phyloP scores from a whole-genome alignment of 2,888 invertebrate species.

The Caenorhabditis zanzibari region DNA sequence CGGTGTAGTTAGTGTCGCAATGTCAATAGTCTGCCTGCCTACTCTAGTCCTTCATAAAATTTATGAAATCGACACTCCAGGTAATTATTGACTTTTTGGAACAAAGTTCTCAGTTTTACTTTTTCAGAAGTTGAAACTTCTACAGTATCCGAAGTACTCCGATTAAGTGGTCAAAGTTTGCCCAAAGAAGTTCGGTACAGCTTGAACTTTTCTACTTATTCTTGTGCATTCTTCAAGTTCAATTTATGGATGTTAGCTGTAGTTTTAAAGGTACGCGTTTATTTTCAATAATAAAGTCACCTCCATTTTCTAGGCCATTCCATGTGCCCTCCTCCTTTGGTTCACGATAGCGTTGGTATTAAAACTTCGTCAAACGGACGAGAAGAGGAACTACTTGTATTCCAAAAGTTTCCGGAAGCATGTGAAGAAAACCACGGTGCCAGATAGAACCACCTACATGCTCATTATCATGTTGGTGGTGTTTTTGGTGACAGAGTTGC shows the following conservation, averaged over 20 bases:
- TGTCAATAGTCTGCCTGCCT: conserved; percentile 74
- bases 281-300: neutral
- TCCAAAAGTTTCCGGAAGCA: conserved; percentile 78
- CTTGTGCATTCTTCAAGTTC: conserved; percentile 77
- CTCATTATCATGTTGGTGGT: conserved; percentile 77
- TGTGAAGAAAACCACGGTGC: conserved; percentile 78
- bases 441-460: conserved; percentile 79
- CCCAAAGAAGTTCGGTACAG: conserved; percentile 49
- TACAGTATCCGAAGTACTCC: conserved; percentile 60
- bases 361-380: conserved; percentile 76
- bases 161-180: conserved; percentile 55
- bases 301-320: conserved; percentile 61
- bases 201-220: conserved; percentile 69
- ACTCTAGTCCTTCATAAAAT: conserved; percentile 72
- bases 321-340: conserved; percentile 77
- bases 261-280: conserved; percentile 68
- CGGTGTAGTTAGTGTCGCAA: conserved; percentile 63
- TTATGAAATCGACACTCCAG: conserved; percentile 44
- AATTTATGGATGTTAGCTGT: conserved; percentile 78
- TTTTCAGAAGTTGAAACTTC: conserved; percentile 64
- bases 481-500: conserved; percentile 78
- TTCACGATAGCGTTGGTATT: conserved; percentile 77
- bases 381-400: conserved; percentile 80
- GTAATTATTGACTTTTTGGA: conserved; percentile 1
- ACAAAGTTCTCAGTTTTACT: neutral